These are phyloP conservation scores for Heterochromis multidens DNA, from an alignment of 2,113 vertebrate genomes.

Conservation along the genomic window DNA sequence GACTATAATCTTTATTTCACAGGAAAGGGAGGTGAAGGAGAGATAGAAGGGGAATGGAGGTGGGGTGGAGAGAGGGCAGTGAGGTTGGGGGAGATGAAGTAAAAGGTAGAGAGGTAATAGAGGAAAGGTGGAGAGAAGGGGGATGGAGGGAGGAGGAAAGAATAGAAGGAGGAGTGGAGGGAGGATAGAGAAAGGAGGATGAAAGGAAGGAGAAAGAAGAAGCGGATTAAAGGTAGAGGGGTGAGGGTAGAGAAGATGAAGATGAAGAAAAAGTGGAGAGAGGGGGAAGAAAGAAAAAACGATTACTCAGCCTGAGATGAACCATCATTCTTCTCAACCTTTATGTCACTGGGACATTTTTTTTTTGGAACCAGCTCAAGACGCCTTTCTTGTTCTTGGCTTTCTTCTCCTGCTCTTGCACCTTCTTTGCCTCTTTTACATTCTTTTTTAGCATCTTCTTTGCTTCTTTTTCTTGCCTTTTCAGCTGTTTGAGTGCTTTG, in stretches of 20 bases:
- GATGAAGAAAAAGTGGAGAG: background rate
- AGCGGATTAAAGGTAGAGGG: background rate
- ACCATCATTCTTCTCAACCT: background rate
- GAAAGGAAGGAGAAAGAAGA: background rate
- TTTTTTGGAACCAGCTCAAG: background rate
- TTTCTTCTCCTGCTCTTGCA: background rate
- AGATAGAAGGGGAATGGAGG: background rate
- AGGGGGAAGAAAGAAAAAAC: background rate
- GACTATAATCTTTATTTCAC: background rate
- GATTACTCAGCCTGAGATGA: background rate
- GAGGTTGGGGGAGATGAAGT: background rate
- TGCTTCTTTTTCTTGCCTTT: background rate
- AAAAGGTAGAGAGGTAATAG: background rate
- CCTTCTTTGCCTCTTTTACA: background rate
- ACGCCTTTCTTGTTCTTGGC: background rate
- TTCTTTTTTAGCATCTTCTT: background rate
- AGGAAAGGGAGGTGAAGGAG: background rate
- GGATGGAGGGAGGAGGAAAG: background rate
- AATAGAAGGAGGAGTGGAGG: background rate
- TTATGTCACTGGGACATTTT: background rate
- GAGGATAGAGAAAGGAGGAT: background rate
- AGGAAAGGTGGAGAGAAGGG: background rate
- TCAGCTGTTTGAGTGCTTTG: background rate
- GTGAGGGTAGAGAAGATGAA: background rate
- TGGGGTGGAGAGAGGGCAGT: accelerated